Percentiles rank a stretch among this genome's conserved stretches.
Conservation (phyloP, 2,113 vertebrate species). For the Prolemur simus region DNA sequence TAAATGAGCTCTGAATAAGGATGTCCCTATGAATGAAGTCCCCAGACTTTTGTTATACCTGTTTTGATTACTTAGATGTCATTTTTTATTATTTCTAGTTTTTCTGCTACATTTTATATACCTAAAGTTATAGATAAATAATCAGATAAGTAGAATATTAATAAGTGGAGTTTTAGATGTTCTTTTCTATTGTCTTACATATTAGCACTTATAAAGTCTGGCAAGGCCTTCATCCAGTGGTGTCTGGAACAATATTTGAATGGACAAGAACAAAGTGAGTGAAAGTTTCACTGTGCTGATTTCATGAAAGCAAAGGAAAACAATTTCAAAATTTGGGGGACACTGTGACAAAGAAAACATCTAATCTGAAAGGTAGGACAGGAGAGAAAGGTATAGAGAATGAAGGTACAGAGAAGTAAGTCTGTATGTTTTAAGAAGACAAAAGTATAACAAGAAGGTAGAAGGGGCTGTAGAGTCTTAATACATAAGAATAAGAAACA, state of each 20-base stretch:
- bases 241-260: conserved; percentile 7
- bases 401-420: background rate
- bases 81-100: conserved; percentile 14
- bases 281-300: background rate
- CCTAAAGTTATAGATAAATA: background rate
- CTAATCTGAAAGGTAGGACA: background rate
- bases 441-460: background rate
- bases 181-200: background rate
- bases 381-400: background rate
- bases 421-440: background rate
- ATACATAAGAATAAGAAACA: background rate
- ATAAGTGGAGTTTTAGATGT: conserved; percentile 16
- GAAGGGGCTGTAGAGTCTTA: background rate
- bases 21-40: background rate
- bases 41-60: background rate
- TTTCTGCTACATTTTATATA: background rate
- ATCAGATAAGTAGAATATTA: background rate
- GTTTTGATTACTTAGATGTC: background rate
- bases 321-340: conserved; percentile 39
- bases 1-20: background rate
- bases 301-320: background rate
- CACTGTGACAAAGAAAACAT: background rate
- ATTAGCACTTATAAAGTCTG: background rate
- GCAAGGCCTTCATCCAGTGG: background rate
- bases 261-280: background rate